These are phyloP conservation scores for Pseudomyrmex sp. DNA, from an alignment of 1,140 invertebrate species.

Conservation along the genomic window DNA sequence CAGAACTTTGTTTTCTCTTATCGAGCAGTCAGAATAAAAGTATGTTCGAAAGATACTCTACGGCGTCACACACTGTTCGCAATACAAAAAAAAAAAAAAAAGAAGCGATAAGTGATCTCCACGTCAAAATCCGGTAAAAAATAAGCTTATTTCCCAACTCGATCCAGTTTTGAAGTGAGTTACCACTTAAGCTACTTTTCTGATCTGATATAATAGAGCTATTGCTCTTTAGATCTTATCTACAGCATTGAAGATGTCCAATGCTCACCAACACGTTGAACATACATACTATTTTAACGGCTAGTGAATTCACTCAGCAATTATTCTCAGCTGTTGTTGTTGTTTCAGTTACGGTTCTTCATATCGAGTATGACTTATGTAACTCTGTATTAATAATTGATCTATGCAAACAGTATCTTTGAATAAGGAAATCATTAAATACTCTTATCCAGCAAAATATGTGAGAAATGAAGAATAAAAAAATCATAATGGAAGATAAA, in stretches of 20 bases:
- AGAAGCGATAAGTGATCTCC: no score
- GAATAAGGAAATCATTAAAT: background rate
- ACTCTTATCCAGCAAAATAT: background rate
- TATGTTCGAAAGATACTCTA: constrained; percentile 64
- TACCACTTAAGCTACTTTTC: background rate
- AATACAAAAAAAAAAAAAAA: background rate
- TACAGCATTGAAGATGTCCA: constrained; percentile 21
- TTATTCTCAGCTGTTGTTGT: background rate
- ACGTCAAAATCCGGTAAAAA: no score
- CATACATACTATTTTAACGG: no score
- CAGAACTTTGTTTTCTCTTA: constrained; percentile 70
- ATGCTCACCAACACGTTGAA: background rate
- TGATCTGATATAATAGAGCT: constrained; percentile 2
- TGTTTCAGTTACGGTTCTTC: constrained; percentile 1
- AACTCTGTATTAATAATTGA: constrained; percentile 46
- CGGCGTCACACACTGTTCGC: background rate
- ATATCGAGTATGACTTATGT: constrained; percentile 34
- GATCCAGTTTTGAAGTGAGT: background rate
- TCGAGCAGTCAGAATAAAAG: constrained; percentile 71
- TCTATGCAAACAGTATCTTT: background rate
- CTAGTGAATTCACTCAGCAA: background rate
- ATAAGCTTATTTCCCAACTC: no score
- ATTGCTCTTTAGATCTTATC: background rate
- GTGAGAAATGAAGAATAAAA: background rate
- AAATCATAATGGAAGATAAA: background rate